Conservation (phyloP, 2,113 vertebrate genomes). For the Corydoras maculifer region DNA sequence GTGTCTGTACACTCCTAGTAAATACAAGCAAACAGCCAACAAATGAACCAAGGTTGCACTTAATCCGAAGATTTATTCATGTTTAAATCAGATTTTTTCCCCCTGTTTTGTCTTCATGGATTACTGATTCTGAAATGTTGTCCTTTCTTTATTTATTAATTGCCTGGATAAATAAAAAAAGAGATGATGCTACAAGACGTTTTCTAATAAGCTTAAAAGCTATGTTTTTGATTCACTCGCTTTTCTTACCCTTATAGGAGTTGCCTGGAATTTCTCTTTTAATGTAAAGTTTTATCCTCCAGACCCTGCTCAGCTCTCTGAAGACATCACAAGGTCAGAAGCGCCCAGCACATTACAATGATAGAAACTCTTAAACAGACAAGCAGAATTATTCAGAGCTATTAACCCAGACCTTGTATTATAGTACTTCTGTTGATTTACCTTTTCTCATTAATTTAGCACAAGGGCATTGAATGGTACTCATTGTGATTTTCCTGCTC, state of each 20-base stretch:
- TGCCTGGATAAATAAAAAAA: no score
- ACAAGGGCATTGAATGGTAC: neutral
- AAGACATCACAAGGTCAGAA: slow-evolving; percentile 88
- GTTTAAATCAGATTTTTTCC: no score
- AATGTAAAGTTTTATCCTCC: slow-evolving; percentile 98
- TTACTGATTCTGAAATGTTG: no score
- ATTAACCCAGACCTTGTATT: neutral
- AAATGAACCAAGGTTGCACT: no score
- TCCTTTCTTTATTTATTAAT: no score
- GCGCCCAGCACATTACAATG: neutral
- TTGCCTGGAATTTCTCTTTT: slow-evolving; percentile 91
- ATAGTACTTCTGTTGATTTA: neutral
- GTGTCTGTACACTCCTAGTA: no score
- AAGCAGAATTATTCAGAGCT: neutral
- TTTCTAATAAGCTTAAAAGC: no score
- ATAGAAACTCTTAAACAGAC: neutral
- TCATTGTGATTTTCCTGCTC: neutral
- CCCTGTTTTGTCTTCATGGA: no score
- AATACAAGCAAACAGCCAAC: no score
- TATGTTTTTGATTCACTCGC: neutral
- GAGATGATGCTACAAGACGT: no score
- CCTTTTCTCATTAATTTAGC: neutral
- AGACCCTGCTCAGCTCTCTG: slow-evolving; percentile 87
- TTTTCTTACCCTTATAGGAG: slow-evolving; percentile 61
- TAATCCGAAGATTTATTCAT: no score